Percentiles rank a stretch among this genome's conserved stretches.
These are phyloP conservation scores for Cloeon dipterum DNA, from an alignment of 2,888 invertebrate species.

Conservation along the genomic window DNA sequence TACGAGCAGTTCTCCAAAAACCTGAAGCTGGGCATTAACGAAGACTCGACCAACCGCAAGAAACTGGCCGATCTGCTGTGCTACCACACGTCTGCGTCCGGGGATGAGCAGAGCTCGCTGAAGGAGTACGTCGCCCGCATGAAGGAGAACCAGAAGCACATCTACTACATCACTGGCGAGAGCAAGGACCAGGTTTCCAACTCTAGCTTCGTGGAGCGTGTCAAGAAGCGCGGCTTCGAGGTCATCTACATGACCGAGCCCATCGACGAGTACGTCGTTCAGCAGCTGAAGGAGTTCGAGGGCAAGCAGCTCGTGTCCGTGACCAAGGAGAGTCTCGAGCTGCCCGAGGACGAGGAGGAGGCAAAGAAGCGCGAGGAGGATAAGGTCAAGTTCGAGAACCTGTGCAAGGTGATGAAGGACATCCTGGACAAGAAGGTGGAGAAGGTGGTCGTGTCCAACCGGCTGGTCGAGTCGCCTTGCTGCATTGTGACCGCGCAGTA, in stretches of 20 bases:
- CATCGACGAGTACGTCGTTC: conserved; percentile 97
- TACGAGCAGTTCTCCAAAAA: conserved; percentile 98
- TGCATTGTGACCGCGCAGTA: conserved; percentile 98
- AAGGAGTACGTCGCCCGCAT: conserved; percentile 93
- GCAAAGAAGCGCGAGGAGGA: conserved; percentile 92
- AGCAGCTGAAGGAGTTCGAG: conserved; percentile 95
- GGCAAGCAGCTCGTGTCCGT: conserved; percentile 91
- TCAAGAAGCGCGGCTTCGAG: conserved; percentile 94
- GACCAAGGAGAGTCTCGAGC: conserved; percentile 91
- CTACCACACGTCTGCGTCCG: conserved; percentile 83
- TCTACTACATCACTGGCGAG: conserved; percentile 96
- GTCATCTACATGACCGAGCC: conserved; percentile 98
- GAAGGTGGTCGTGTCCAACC: conserved; percentile 90
- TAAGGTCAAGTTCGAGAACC: conserved; percentile 47
- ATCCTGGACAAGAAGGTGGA: conserved; percentile 96
- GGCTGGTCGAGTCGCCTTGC: conserved; percentile 92
- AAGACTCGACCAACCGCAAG: conserved; percentile 82
- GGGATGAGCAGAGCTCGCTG: conserved; percentile 81
- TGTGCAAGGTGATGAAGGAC: conserved; percentile 85
- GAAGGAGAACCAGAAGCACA: conserved; percentile 96
- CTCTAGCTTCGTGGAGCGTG: conserved; percentile 93
- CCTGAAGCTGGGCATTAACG: conserved; percentile 91
- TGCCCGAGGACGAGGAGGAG: conserved; percentile 92
- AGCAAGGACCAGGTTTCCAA: conserved; percentile 82
- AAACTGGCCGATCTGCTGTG: conserved; percentile 73